Evolutionary conservation across 2,797 vertebrate genomes (phyloP).

Genomic region (Rhyacichthys aspro): DNA sequence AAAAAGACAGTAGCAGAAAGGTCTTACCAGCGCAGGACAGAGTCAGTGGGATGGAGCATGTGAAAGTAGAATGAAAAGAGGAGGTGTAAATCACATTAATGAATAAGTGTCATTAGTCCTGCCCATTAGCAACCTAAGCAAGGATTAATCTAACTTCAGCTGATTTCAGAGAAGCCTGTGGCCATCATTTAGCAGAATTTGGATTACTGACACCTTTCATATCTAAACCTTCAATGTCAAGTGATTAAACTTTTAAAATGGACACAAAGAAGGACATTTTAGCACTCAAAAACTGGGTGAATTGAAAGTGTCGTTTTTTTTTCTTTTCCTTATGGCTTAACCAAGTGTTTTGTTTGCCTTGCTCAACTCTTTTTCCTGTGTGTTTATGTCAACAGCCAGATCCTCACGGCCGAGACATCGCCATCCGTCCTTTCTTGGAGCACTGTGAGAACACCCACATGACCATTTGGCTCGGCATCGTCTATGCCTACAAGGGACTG

Average conservation of each 20-base stretch:
- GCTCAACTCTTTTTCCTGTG: conserved; percentile 30
- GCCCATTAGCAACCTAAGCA: conserved; percentile 52
- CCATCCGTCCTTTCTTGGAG: conserved; percentile 97
- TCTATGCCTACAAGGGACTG: conserved; percentile 98
- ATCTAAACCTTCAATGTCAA: neutral
- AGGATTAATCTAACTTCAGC: conserved; percentile 55
- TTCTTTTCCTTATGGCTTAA: neutral
- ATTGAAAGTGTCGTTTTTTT: neutral
- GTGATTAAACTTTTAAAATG: neutral
- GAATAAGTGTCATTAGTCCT: conserved; percentile 64
- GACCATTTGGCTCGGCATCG: conserved; percentile 99
- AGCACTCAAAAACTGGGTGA: neutral
- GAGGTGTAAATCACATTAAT: conserved; percentile 64
- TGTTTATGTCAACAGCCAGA: conserved; percentile 85
- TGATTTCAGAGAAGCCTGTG: conserved; percentile 41
- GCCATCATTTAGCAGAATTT: conserved; percentile 36
- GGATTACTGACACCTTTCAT: conserved; percentile 37
- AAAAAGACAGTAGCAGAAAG: conserved; percentile 22
- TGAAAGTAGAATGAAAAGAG: conserved; percentile 35
- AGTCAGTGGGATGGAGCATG: conserved; percentile 15
- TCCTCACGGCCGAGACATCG: conserved; percentile 95
- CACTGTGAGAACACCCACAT: conserved; percentile 99
- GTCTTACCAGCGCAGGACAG: neutral
- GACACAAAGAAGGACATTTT: neutral
- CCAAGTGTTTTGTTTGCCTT: conserved; percentile 5